Evolutionary conservation across 2,797 vertebrate species (phyloP).

Genomic region (Coregonus ussuriensis): DNA sequence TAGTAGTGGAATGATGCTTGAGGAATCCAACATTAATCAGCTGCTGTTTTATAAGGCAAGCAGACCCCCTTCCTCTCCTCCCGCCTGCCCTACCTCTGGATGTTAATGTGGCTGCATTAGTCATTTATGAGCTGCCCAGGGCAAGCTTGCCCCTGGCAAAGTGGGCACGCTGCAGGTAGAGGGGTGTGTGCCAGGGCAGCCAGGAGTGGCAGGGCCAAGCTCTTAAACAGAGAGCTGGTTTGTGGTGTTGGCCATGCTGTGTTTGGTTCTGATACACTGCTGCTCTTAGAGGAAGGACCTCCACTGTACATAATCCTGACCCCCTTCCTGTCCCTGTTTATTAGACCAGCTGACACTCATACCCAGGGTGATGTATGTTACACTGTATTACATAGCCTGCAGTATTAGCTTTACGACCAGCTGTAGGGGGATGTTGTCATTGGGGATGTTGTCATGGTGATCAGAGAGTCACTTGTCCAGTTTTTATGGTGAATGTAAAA

Average conservation of each 20-base stretch:
- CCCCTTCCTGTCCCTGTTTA: constrained; percentile 16
- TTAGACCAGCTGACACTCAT: not conserved
- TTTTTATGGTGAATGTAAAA: constrained; percentile 25
- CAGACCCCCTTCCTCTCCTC: constrained; percentile 53
- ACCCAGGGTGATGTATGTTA: not conserved
- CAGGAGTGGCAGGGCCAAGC: constrained; percentile 20
- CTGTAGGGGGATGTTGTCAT: constrained; percentile 35
- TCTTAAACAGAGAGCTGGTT: constrained; percentile 24
- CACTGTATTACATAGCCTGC: constrained; percentile 12
- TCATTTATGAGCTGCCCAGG: constrained; percentile 69
- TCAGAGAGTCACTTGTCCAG: constrained; percentile 37
- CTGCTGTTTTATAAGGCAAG: constrained; percentile 65
- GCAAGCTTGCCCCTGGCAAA: constrained; percentile 34
- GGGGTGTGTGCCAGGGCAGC: constrained; percentile 32
- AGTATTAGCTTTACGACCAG: constrained; percentile 16
- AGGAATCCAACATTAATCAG: constrained; percentile 76
- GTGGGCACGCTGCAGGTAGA: constrained; percentile 45
- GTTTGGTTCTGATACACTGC: not conserved
- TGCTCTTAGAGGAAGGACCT: not conserved
- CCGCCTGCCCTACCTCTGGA: constrained; percentile 60
- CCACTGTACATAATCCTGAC: constrained; percentile 28
- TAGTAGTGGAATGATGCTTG: constrained; percentile 61
- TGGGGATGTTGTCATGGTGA: constrained; percentile 14
- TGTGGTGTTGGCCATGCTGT: not conserved
- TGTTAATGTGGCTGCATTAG: constrained; percentile 73